Conservation (phyloP, 2,797 vertebrate species). For the Lerista edwardsae region DNA sequence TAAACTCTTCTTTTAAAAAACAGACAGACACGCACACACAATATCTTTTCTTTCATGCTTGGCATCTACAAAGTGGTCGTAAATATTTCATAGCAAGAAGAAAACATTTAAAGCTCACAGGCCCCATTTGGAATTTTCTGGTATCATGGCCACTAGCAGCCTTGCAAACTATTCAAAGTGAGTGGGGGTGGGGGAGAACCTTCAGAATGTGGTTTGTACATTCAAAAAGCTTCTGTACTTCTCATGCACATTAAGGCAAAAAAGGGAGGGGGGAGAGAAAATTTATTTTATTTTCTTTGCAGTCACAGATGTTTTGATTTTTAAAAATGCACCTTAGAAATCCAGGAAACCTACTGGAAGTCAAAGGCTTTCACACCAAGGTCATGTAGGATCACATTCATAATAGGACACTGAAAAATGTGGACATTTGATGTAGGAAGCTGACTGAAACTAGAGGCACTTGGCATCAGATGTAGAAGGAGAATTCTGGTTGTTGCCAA, state of each 20-base stretch:
- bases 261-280: too few relatives aligned
- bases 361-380: background rate
- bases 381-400: background rate
- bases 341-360: background rate
- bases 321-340: background rate
- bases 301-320: background rate
- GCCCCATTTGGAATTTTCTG: slow-evolving; percentile 58
- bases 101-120: slow-evolving; percentile 66
- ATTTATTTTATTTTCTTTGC: background rate
- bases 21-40: slow-evolving; percentile 42
- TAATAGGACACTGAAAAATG: background rate
- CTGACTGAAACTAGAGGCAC: background rate
- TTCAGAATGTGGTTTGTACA: slow-evolving; percentile 35
- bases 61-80: slow-evolving; percentile 53
- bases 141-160: slow-evolving; percentile 49
- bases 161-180: slow-evolving; percentile 40
- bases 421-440: background rate
- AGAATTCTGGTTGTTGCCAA: background rate
- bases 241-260: background rate
- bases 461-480: background rate
- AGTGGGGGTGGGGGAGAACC: background rate
- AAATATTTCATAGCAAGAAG: slow-evolving; percentile 69
- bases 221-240: slow-evolving; percentile 8
- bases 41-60: slow-evolving; percentile 33
- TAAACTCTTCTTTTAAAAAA: slow-evolving; percentile 32